Percentiles rank a stretch among this genome's conserved stretches.
Evolutionary conservation across 2,888 invertebrate genomes (phyloP).

Genomic region (Andrena chrysosceles): DNA sequence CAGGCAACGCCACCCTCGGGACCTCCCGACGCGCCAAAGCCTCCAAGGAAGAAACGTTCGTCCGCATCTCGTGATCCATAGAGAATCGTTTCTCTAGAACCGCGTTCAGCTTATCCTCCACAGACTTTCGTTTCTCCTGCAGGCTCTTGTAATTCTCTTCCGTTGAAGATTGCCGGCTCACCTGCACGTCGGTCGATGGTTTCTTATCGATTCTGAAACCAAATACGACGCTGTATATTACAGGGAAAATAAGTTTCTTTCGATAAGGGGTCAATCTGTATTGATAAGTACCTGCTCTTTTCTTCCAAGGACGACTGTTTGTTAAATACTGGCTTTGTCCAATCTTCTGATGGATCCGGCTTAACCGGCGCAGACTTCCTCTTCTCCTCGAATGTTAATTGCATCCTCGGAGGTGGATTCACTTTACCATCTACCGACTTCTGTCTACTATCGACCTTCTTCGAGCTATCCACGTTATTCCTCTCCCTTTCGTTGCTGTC

Average conservation of each 20-base stretch:
- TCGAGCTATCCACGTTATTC: constrained; percentile 61
- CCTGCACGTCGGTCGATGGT: constrained; percentile 28
- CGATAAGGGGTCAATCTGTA: constrained; percentile 4
- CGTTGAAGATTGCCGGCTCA: constrained; percentile 47
- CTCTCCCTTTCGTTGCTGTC: constrained; percentile 60
- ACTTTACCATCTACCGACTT: constrained; percentile 74
- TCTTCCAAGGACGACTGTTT: constrained; percentile 80
- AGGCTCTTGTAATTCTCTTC: constrained; percentile 73
- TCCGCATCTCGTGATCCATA: constrained; percentile 76
- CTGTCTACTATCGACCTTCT: constrained; percentile 72
- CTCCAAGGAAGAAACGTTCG: constrained; percentile 70
- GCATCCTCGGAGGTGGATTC: constrained; percentile 59
- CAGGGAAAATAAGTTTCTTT: neutral
- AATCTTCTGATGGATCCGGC: constrained; percentile 76
- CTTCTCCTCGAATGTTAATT: constrained; percentile 79
- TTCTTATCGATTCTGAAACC: constrained; percentile 52
- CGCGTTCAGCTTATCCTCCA: constrained; percentile 82
- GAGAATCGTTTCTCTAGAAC: constrained; percentile 82
- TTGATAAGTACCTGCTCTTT: constrained; percentile 74
- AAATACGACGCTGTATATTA: neutral
- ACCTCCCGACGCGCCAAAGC: constrained; percentile 61
- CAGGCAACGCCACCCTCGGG: constrained; percentile 55
- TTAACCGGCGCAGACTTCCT: constrained; percentile 81
- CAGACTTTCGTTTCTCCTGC: constrained; percentile 82
- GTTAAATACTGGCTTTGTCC: constrained; percentile 75